Evolutionary conservation across 2,888 invertebrate genomes (phyloP), one percentile per base, ranked within the genome.

Genomic region (Micoletzkya japonica): DNA sequence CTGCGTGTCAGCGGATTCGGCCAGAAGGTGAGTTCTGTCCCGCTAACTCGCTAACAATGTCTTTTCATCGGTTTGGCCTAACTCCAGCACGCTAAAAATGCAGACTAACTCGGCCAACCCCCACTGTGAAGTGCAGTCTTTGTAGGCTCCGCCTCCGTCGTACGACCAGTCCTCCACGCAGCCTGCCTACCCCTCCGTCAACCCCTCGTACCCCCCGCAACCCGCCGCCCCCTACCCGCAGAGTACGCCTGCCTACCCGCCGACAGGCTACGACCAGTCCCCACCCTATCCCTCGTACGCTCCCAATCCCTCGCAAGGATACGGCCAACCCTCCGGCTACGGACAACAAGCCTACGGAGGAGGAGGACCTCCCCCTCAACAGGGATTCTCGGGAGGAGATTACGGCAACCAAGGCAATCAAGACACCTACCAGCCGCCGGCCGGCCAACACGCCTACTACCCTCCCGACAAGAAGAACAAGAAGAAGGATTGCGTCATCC

Each of bases 401-500:
- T 68, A 68, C 58, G 57, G 57, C 3, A 34, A 73, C 17, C 71
- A 71, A 14, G 70, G 32, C n/a, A 70, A 71, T 24, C 68, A 61
- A 26, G 50, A 58, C 4, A 70, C 70, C 34, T 61, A 61, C 34
- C 24, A 44, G 17, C 36, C 59, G n/a, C 60, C 54, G 50, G 70
- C 71, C 49, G 79, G 77, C 36, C 75, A 75, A 39, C 72, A 69
- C 37, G 79, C 83, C 20, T 78, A 78, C 68, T 83, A 83, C 70
- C 83, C 83, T 20, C 79, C 78, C n/a, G 75, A 82, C 58, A 77
- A 83, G 50, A 76, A 80, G 72, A 83, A n/a, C n/a, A 82, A 74
- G 58, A 68, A 68, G 68, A 83, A 83, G 73, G 79, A 81, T 57
- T 82, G 82, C 61, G 32, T 28, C 50, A 72, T 77, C 34, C 61